Conservation (phyloP, 2,888 invertebrate genomes). For the Opisthograptis luteolata region DNA sequence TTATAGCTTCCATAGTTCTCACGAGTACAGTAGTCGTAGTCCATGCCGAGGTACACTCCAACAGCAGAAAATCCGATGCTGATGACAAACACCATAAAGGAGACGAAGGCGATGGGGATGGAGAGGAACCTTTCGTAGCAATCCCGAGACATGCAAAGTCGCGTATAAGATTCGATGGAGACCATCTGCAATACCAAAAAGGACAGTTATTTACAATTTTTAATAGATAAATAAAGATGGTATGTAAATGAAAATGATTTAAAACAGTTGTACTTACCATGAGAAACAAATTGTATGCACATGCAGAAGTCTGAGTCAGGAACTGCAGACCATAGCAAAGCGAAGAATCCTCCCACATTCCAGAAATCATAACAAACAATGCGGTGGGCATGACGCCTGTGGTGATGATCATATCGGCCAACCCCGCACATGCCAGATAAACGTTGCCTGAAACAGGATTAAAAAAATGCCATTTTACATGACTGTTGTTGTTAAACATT, state of each 20-base stretch:
- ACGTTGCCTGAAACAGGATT: slow-evolving; percentile 87
- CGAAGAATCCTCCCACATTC: slow-evolving; percentile 80
- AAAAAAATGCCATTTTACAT: too few species aligned
- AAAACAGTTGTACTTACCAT: slow-evolving; percentile 70
- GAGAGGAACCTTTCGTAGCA: slow-evolving; percentile 73
- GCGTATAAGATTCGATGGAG: slow-evolving; percentile 87
- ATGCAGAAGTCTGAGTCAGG: slow-evolving; percentile 86
- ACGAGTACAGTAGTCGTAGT: slow-evolving; percentile 88
- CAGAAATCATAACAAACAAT: slow-evolving; percentile 88
- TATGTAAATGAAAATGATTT: not conserved
- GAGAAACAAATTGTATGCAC: slow-evolving; percentile 71
- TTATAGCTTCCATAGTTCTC: slow-evolving; percentile 79
- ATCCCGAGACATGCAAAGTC: slow-evolving; percentile 79
- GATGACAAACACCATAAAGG: slow-evolving; percentile 83
- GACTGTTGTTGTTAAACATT: too few species aligned
- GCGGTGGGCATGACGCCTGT: slow-evolving; percentile 88
- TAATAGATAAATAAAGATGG: not conserved
- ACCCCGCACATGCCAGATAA: slow-evolving; percentile 89
- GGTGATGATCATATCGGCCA: slow-evolving; percentile 89
- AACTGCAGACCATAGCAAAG: slow-evolving; percentile 88
- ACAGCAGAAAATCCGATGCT: slow-evolving; percentile 82
- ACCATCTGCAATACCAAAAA: slow-evolving; percentile 62
- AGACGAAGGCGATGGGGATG: slow-evolving; percentile 74
- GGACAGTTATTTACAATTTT: not conserved
- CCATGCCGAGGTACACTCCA: slow-evolving; percentile 85